A percentile compares a stretch with the other conserved stretches of the same genome.
phyloP scores from a whole-genome alignment of 2,113 vertebrate genomes.

The Cepphus grylle region DNA sequence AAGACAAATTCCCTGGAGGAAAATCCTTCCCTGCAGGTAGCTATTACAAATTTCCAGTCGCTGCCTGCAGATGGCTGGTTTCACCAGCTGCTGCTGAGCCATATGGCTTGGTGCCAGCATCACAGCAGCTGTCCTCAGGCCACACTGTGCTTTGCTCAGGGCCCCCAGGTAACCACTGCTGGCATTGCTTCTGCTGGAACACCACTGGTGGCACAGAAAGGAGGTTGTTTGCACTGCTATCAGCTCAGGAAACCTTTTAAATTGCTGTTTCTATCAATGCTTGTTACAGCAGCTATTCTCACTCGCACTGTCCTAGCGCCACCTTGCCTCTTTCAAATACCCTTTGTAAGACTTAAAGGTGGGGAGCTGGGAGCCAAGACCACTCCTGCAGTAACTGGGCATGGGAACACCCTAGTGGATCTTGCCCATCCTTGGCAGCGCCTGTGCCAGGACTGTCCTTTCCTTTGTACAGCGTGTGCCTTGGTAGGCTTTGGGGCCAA shows the following conservation, averaged over 20 bases:
- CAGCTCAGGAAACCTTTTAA: not conserved
- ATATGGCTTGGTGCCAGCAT: rapidly evolving
- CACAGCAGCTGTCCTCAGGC: rapidly evolving
- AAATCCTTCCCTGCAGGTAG: not conserved
- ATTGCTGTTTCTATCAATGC: rapidly evolving
- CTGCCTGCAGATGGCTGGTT: not conserved
- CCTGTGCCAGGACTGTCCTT: not conserved
- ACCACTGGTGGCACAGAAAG: not conserved
- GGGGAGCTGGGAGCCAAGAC: not conserved
- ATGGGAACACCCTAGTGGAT: not conserved
- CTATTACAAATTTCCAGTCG: not conserved
- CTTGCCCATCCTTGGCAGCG: not conserved
- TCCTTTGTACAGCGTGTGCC: rapidly evolving
- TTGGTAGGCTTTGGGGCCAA: rapidly evolving
- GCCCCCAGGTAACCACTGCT: rapidly evolving
- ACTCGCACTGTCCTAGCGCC: not conserved
- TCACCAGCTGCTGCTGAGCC: not conserved
- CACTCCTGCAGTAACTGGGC: not conserved
- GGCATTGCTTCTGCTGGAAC: not conserved
- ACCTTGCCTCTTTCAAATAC: not conserved
- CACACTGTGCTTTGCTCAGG: rapidly evolving
- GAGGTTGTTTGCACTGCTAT: rapidly evolving
- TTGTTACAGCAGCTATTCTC: not conserved
- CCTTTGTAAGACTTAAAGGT: not conserved
- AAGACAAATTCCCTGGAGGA: not conserved